Evolutionary conservation across 2,888 invertebrate genomes (phyloP), one percentile per base, ranked within the genome.

Genomic region (Thalpophila matura): DNA sequence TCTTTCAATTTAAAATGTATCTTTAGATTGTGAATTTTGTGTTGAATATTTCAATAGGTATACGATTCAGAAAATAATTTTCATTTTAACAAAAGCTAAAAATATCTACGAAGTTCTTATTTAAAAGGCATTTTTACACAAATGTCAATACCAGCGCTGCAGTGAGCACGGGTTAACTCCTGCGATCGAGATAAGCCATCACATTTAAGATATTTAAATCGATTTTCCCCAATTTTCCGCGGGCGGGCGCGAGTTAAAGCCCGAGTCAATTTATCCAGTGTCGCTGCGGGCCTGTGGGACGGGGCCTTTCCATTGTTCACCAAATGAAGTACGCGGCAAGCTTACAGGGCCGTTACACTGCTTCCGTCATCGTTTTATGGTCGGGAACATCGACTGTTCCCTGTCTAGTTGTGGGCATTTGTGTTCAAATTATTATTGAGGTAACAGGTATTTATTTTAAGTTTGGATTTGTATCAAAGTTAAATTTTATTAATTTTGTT

Each of bases 151-250:
- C 74, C 63, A 73, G 63, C 59, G 74, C 74, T 73, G 73, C 51
- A 73, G 72, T 70, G 80, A 83, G 67, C 77, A 80, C 78, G 82
- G 86, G 87, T 88, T 88, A 88, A 87, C 86, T 88, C 81, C 81
- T 82, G 62, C 85, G 86, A 93, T 93, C 91, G 72, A 90, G 94
- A 94, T 94, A 93, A 93, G 90, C 87, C 86, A 84, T 92, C 92
- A 93, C 93, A 93, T 94, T 94, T 86, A 89, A 93, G 93, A 93
- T 93, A 93, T 94, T 94, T 94, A 95, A 95, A 95, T 95, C 93
- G 94, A 95, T 94, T 95, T 94, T 89, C 90, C 90, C 91, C 93
- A 93, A 93, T 95, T 95, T 94, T 92, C 93, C 93, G 90, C 90
- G 91, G 87, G 90, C 88, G 90, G 88, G 91, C 89, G 89, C 92